phyloP scores from a whole-genome alignment of 2,888 invertebrate genomes.

The Calephelis perditalis region DNA sequence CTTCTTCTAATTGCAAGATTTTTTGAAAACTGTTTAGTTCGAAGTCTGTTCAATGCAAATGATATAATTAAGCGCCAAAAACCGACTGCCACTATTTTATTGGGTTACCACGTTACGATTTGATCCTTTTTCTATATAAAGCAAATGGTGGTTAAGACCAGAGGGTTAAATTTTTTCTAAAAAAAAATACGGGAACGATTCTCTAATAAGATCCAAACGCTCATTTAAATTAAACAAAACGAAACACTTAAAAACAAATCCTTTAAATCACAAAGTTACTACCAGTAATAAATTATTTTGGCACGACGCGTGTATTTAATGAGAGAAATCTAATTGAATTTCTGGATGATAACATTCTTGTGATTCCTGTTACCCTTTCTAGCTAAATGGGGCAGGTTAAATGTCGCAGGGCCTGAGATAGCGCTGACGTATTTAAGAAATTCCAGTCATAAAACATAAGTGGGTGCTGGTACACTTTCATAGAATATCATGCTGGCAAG shows the following conservation, averaged over 20 bases:
- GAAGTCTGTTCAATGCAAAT: no score
- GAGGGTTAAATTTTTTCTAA: no score
- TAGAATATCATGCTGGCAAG: no score
- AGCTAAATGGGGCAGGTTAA: constrained; percentile 12
- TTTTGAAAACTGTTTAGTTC: no score
- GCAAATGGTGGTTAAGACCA: no score
- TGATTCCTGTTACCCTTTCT: constrained; percentile 12
- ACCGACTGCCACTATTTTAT: no score
- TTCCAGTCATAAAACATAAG: constrained; percentile 6
- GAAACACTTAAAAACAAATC: background rate
- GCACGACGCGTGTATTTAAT: constrained; percentile 16
- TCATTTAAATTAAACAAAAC: background rate
- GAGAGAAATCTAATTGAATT: constrained; percentile 15
- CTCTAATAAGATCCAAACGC: no score
- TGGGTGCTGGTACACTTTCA: background rate
- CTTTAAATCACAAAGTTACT: background rate
- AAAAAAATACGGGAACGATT: no score
- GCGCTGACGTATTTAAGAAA: constrained; percentile 15
- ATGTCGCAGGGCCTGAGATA: constrained; percentile 12
- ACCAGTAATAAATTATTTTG: constrained; percentile 4
- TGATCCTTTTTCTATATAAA: no score
- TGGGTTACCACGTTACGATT: no score
- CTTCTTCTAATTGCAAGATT: no score
- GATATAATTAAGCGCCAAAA: no score
- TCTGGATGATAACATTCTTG: constrained; percentile 17